Conservation (phyloP, 2,797 vertebrate genomes). For the Bradypodion ventrale region DNA sequence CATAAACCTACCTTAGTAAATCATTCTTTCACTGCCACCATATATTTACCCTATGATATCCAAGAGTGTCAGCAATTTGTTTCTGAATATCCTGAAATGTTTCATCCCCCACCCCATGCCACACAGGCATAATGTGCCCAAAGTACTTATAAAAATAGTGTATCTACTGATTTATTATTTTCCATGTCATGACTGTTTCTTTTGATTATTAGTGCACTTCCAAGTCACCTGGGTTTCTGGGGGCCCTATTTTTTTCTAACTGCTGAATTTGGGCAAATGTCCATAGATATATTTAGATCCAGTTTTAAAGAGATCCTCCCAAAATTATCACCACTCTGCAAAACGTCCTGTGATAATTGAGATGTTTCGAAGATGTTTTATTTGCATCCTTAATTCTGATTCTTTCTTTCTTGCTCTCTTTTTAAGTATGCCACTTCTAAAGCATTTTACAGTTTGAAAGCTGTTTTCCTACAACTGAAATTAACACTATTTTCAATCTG, state of each 20-base stretch:
- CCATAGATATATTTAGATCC: background rate
- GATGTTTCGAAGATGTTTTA: background rate
- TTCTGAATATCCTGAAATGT: background rate
- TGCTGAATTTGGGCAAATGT: background rate
- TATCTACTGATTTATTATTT: background rate
- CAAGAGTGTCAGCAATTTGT: background rate
- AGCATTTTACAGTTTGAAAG: background rate
- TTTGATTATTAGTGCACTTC: background rate
- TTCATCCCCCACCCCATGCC: background rate
- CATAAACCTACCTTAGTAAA: background rate
- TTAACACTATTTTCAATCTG: background rate
- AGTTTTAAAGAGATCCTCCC: background rate
- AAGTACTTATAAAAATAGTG: background rate
- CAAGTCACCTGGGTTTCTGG: background rate
- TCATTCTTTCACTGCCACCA: background rate
- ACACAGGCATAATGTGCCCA: background rate
- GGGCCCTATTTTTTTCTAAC: background rate
- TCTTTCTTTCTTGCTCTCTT: background rate
- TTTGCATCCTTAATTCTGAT: background rate
- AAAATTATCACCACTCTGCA: background rate
- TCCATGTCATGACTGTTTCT: background rate
- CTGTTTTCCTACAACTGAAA: slow-evolving; percentile 48
- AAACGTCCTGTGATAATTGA: background rate
- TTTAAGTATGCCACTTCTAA: background rate
- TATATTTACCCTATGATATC: background rate